Conservation (phyloP, 2,113 vertebrate species). For the Nycticorax nycticorax region DNA sequence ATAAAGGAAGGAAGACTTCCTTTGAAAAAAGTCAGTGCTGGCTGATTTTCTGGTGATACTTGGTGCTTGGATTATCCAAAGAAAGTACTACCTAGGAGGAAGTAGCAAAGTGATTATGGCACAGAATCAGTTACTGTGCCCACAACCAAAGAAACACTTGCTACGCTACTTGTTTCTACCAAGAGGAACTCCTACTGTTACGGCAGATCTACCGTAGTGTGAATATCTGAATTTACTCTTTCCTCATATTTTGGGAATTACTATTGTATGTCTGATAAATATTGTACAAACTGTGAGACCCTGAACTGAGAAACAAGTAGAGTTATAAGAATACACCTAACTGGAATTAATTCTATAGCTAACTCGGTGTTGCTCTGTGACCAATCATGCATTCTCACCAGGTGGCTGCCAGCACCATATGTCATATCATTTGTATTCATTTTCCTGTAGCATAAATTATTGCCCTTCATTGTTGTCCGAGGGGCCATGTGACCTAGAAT, state of each 20-base stretch:
- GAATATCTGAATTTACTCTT: neutral
- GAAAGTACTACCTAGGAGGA: neutral
- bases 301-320: neutral
- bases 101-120: neutral
- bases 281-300: neutral
- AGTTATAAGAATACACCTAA: neutral
- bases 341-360: neutral
- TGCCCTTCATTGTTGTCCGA: neutral
- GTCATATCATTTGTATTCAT: slow-evolving; percentile 11
- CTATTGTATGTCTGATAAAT: neutral
- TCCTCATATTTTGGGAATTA: slow-evolving; percentile 21
- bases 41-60: neutral
- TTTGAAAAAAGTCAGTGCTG: neutral
- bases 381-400: neutral
- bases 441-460: neutral
- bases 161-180: neutral
- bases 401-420: neutral
- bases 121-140: neutral
- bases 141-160: neutral
- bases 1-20: neutral
- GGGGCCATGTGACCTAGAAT: neutral
- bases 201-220: neutral
- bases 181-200: neutral
- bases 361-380: neutral
- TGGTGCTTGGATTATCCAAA: neutral